Evolutionary conservation across 2,113 vertebrate species (phyloP).

Genomic region (Myodes glareolus): DNA sequence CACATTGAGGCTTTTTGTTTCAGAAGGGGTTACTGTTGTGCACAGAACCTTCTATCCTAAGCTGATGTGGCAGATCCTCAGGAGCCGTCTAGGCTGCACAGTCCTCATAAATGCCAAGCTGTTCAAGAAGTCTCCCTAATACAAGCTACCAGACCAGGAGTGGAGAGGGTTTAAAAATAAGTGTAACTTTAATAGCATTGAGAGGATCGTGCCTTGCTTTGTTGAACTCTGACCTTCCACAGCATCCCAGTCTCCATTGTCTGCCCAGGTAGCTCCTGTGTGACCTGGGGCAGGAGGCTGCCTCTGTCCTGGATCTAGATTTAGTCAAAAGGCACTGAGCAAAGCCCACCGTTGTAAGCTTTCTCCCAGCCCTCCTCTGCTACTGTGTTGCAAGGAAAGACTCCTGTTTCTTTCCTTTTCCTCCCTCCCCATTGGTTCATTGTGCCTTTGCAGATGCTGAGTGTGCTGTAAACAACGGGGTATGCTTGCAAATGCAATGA

Average conservation of each 20-base stretch:
- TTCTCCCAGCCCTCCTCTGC: no score
- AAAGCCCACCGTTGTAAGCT: neutral
- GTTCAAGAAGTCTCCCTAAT: neutral
- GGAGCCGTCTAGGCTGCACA: neutral
- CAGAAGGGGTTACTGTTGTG: neutral
- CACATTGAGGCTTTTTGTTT: neutral
- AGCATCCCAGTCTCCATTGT: neutral
- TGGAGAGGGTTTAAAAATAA: neutral
- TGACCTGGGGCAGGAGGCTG: neutral
- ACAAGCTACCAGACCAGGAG: neutral
- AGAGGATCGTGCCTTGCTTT: rapidly evolving
- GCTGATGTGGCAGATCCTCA: neutral
- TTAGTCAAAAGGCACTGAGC: neutral
- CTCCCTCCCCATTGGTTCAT: neutral
- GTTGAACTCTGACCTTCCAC: neutral
- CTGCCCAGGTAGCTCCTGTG: neutral
- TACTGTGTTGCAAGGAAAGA: neutral
- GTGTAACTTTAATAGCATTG: neutral
- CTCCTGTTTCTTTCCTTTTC: neutral
- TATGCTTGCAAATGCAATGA: neutral
- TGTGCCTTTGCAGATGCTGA: neutral
- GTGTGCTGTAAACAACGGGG: neutral
- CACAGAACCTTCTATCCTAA: neutral
- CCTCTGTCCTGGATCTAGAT: neutral
- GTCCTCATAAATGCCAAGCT: neutral